A percentile compares a stretch with the other conserved stretches of the same genome.
Conservation (phyloP, 2,797 vertebrate species). For the Pygocentrus nattereri region DNA sequence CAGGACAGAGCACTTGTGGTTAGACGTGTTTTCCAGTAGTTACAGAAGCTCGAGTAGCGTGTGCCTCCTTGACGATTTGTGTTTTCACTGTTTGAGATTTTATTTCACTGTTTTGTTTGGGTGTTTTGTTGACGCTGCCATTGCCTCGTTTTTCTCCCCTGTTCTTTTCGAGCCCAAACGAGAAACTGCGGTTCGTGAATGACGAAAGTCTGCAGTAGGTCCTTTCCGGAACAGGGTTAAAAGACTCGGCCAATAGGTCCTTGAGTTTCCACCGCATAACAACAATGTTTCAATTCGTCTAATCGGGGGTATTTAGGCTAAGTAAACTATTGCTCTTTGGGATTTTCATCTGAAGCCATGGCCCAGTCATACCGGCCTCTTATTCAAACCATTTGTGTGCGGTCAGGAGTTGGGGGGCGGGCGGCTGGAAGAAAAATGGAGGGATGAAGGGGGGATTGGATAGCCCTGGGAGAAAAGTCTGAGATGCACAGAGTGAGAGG, state of each 20-base stretch:
- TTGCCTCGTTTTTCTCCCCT: constrained; percentile 18
- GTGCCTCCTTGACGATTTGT: constrained; percentile 65
- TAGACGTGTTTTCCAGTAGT: constrained; percentile 73
- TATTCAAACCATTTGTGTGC: constrained; percentile 92
- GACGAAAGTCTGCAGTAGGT: constrained; percentile 70
- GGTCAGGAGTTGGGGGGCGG: constrained; percentile 67
- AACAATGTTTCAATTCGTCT: constrained; percentile 88
- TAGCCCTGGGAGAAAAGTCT: constrained; percentile 79
- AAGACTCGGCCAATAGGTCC: constrained; percentile 73
- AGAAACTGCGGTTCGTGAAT: constrained; percentile 73
- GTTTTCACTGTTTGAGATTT: constrained; percentile 66
- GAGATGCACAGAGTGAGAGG: constrained; percentile 83
- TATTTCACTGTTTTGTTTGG: constrained; percentile 64
- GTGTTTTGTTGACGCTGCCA: constrained; percentile 52
- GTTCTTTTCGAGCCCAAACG: constrained; percentile 64
- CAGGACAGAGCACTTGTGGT: constrained; percentile 69
- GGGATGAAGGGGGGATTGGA: constrained; percentile 78
- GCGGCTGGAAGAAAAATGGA: constrained; percentile 55
- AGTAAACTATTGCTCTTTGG: constrained; percentile 87
- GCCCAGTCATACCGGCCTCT: constrained; percentile 86
- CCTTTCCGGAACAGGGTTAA: constrained; percentile 74
- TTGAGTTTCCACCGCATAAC: constrained; percentile 87
- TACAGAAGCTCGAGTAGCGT: constrained; percentile 71
- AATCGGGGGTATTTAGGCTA: constrained; percentile 89
- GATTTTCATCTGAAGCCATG: constrained; percentile 79